A percentile compares a stretch with the other conserved stretches of the same genome.
These are phyloP conservation scores for Lepisosteus oculatus DNA, from an alignment of 2,113 vertebrate genomes.

Conservation along the genomic window DNA sequence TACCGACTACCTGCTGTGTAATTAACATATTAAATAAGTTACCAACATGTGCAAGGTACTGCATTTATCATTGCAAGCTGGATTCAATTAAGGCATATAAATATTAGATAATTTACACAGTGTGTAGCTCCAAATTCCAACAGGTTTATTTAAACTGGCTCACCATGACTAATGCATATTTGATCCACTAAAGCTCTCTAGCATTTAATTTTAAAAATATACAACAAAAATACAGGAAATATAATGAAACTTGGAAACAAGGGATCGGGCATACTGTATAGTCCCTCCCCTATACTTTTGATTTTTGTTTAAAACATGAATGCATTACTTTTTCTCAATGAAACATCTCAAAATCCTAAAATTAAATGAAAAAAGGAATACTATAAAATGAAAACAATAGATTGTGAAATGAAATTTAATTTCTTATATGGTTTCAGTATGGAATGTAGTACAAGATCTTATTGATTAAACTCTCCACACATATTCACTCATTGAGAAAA, in stretches of 20 bases:
- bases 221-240: conserved; percentile 41
- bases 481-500: no score
- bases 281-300: no score
- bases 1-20: conserved; percentile 34
- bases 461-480: no score
- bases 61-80: conserved; percentile 51
- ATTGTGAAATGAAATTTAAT: no score
- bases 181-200: conserved; percentile 11
- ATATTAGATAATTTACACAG: conserved; percentile 43
- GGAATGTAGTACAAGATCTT: no score
- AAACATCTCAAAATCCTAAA: no score
- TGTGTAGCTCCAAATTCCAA: conserved; percentile 37
- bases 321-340: no score
- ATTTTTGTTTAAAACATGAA: no score
- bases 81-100: conserved; percentile 50
- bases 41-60: conserved; percentile 26
- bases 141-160: conserved; percentile 32
- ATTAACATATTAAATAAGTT: conserved; percentile 59
- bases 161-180: conserved; percentile 22
- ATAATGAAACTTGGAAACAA: conserved; percentile 39
- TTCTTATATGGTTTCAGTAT: no score
- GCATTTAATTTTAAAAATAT: not conserved
- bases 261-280: conserved; percentile 24
- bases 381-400: no score
- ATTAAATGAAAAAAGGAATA: no score